Base-by-base conservation (phyloP, 2,113 vertebrate genomes). In the Amazona guildingii region DNA sequence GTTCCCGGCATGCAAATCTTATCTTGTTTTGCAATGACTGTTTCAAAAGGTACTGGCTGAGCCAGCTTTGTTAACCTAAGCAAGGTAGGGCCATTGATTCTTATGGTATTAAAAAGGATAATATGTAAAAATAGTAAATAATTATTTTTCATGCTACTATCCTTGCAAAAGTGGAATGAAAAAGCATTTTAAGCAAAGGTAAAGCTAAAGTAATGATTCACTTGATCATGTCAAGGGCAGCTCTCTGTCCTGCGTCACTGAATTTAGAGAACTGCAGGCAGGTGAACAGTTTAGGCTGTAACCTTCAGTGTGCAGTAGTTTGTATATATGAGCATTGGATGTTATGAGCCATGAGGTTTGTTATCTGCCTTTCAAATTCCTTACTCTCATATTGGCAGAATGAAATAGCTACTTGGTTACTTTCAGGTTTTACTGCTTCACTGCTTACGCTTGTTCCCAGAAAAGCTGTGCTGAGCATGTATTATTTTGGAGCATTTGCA, bases 41-140 rank as follows among this genome's bases (percentile, higher is more conserved):
- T 78, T 91, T 84, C 35, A 77, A 87, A 92, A 62, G 31, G 4
- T 78, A 25, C 29, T 86, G 52, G 25, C 59, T 74, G 55, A n/a
- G 41, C 82, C 76, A 74, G 68, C 41, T 44, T 68, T 85, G 46
- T 83, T 66, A 85, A 49, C 64, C 28, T 86, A 49, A 77, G 54
- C 41, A 80, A 69, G 33, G 19, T 41, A 54, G 41, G 31, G 41
- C 44, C 59, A 54, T 77, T 90, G 76, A 83, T 92, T 84, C 75
- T 85, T 63, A 43, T 18, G n/a, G n/a, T 49, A 88, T 90, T 90
- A 63, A 88, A 91, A 79, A 35, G 3, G 81, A 81, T 75, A 24
- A 57, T 68, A 80, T 83, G 17, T 80, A 77, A 90, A 90, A 96
- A 86, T 77, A 88, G 28, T 11, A 75, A 77, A 31, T 59, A 0